Percentiles rank a stretch among this genome's conserved stretches.
Conservation (phyloP, 2,113 vertebrate species). For the Callorhinus ursinus region DNA sequence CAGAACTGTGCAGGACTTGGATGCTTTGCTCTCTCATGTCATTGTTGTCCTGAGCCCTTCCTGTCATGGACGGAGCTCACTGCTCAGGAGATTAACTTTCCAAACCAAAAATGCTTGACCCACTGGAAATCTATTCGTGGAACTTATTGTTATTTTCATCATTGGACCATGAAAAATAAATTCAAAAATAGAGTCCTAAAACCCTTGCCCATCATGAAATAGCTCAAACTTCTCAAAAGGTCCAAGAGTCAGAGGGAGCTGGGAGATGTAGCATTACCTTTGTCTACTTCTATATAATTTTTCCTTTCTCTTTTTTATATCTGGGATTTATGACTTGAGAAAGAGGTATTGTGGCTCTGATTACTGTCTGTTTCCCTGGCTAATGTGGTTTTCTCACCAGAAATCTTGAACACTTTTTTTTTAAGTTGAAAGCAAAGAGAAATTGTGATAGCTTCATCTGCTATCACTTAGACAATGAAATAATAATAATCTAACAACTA, state of each 20-base stretch:
- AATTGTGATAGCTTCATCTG: slow-evolving; percentile 16
- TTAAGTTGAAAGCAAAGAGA: slow-evolving; percentile 45
- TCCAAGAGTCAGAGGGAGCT: neutral
- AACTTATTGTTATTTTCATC: slow-evolving; percentile 55
- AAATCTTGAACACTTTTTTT: slow-evolving; percentile 35
- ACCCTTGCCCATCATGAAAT: neutral
- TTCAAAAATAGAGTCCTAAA: slow-evolving; percentile 11
- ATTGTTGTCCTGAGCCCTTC: neutral
- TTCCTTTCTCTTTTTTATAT: neutral
- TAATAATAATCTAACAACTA: neutral
- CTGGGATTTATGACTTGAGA: slow-evolving; percentile 29
- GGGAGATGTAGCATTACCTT: neutral
- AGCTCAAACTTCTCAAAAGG: neutral
- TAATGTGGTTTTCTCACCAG: slow-evolving; percentile 11
- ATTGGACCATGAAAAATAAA: slow-evolving; percentile 20
- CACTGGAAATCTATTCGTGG: slow-evolving; percentile 65
- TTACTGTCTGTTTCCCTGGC: neutral
- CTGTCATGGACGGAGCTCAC: neutral
- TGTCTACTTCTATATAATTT: neutral
- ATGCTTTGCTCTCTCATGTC: neutral
- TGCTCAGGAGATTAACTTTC: slow-evolving; percentile 55
- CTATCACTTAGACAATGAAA: neutral
- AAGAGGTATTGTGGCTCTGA: slow-evolving; percentile 31
- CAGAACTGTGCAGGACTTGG: neutral
- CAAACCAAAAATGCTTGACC: slow-evolving; percentile 37